A percentile compares a stretch with the other conserved stretches of the same genome.
Conservation (phyloP, 1,140 invertebrate species). For the Trinorchestia longiramus region DNA sequence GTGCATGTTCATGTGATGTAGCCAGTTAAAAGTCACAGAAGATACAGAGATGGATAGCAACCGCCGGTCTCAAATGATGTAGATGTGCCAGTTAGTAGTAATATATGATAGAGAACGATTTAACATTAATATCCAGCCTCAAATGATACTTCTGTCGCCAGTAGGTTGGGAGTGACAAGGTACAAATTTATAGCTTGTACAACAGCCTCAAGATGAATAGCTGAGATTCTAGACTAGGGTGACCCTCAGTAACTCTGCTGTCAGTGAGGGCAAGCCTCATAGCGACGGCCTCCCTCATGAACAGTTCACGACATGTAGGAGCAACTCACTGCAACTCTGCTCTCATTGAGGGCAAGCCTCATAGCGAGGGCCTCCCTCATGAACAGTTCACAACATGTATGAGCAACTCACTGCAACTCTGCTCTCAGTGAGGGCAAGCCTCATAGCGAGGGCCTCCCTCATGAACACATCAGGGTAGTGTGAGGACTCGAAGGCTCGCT, state of each 20-base stretch:
- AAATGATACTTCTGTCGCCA: background rate
- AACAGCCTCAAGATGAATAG: background rate
- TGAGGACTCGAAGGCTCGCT: slow-evolving; percentile 93
- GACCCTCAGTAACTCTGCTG: slow-evolving; percentile 85
- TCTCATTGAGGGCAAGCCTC: slow-evolving; percentile 95
- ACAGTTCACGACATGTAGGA: slow-evolving; percentile 90
- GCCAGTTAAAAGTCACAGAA: background rate
- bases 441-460: slow-evolving; percentile 94
- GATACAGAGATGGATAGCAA: background rate
- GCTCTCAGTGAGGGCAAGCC: slow-evolving; percentile 96
- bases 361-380: slow-evolving; percentile 96
- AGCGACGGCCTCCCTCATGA: slow-evolving; percentile 91
- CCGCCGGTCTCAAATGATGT: background rate
- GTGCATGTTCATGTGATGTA: background rate
- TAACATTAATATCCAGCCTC: background rate
- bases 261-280: slow-evolving; percentile 96
- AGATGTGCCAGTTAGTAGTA: background rate
- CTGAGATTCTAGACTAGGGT: too few species aligned
- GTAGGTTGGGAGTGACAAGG: background rate
- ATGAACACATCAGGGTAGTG: slow-evolving; percentile 99
- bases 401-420: slow-evolving; percentile 94
- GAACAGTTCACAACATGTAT: slow-evolving; percentile 93
- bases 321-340: slow-evolving; percentile 92
- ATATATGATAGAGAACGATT: background rate
- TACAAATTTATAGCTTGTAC: background rate